Base-by-base conservation (phyloP, 2,888 invertebrate species). In the Plebejus anna region DNA sequence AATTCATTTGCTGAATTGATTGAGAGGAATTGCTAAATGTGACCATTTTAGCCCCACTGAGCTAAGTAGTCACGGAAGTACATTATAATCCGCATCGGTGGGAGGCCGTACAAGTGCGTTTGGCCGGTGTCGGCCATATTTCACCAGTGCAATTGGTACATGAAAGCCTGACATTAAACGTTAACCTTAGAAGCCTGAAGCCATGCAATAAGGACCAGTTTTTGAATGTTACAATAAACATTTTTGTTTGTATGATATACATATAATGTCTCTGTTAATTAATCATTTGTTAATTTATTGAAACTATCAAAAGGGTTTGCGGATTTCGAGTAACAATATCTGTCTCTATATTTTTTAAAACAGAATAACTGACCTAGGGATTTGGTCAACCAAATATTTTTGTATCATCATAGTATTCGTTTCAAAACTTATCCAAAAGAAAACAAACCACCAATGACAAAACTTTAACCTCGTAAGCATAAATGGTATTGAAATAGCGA, bases 81-180 rank as follows among this genome's bases (percentile, higher is more conserved):
- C 28, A 28, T 22, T 28, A 59, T 59, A 61, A 61, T 61, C 61
- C 61, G 28, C 28, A 61, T 22, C 22, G 61, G 9, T 11, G 28
- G 61, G 61, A 61, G 28, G 61, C 28, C 61, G 28, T 61, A 11
- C 61, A 61, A 61, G 61, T 61, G 61, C 61, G 61, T 61, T 61
- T 4, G 61, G 61, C 9, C 59, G 22, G 59, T 22, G n/a, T 4
- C 22, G 28, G 28, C 28, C 61, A 4, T 28, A 28, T 61, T 28
- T 22, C 28, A 28, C 61, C 61, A 28, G 61, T 28, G 28, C 61
- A 61, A 11, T 61, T 2, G 22, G 61, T 61, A 61, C 61, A 61
- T 28, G 9, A 28, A 61, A 61, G 61, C 28, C 28, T 61, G 61
- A 61, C 61, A 61, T 61, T 61, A 28, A 61, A 28, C 9, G 61